phyloP scores from a whole-genome alignment of 2,797 vertebrate genomes.

The Chromis chromis region DNA sequence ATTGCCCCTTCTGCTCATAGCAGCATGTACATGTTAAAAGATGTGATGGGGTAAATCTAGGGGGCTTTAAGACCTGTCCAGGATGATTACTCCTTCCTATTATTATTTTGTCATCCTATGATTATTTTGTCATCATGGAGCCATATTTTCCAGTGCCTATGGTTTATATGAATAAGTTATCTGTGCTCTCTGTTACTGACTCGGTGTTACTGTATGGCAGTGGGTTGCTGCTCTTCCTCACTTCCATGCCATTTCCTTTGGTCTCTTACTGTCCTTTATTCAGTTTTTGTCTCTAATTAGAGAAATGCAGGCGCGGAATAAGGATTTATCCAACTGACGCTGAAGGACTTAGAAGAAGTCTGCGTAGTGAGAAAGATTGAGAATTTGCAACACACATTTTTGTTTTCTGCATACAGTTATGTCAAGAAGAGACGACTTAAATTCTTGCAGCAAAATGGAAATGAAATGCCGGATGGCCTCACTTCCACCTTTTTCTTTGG shows the following conservation, averaged over 20 bases:
- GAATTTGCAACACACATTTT: constrained; percentile 1
- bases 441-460: constrained; percentile 40
- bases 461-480: constrained; percentile 27
- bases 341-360: constrained; percentile 17
- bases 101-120: constrained; percentile 80
- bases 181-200: constrained; percentile 60
- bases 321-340: constrained; percentile 49
- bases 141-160: constrained; percentile 74
- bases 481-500: constrained; percentile 32
- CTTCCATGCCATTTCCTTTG: constrained; percentile 41
- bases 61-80: constrained; percentile 68
- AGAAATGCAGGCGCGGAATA: constrained; percentile 45
- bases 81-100: constrained; percentile 73
- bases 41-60: constrained; percentile 67
- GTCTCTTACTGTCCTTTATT: constrained; percentile 49
- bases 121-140: constrained; percentile 78
- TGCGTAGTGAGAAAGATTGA: constrained; percentile 32
- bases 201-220: constrained; percentile 43
- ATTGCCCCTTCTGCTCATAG: constrained; percentile 65
- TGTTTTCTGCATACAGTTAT: constrained; percentile 2
- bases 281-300: constrained; percentile 62
- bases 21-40: constrained; percentile 71
- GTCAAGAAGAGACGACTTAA: background rate
- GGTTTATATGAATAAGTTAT: constrained; percentile 70
- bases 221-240: constrained; percentile 45